Conservation (phyloP, 2,888 invertebrate species). For the Calameuta pallipes region DNA sequence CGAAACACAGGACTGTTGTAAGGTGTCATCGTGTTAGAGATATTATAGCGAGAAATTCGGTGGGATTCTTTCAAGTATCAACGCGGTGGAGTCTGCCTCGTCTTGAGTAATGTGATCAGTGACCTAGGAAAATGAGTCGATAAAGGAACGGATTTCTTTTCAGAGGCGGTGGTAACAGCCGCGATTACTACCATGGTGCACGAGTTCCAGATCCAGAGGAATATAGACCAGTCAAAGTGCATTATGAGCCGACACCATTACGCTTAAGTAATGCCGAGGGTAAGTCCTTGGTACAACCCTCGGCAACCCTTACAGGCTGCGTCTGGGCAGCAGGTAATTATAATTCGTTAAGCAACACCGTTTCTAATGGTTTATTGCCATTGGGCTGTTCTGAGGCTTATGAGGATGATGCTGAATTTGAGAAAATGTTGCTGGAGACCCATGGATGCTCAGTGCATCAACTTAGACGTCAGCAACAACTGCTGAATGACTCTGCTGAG, state of each 20-base stretch:
- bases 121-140: constrained; percentile 23
- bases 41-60: neutral
- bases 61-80: neutral
- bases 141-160: constrained; percentile 55
- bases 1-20: neutral
- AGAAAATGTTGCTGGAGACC: constrained; percentile 73
- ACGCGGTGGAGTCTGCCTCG: neutral
- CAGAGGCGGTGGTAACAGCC: constrained; percentile 59
- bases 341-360: constrained; percentile 40
- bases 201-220: constrained; percentile 43
- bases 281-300: constrained; percentile 19
- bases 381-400: constrained; percentile 27
- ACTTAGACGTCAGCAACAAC: constrained; percentile 45
- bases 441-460: constrained; percentile 75
- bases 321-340: constrained; percentile 47
- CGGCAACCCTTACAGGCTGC: constrained; percentile 26
- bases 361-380: constrained; percentile 27
- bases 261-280: constrained; percentile 31
- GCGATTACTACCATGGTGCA: constrained; percentile 47
- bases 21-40: neutral
- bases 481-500: constrained; percentile 38
- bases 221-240: constrained; percentile 50
- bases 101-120: neutral
- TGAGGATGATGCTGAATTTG: constrained; percentile 52
- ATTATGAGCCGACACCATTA: constrained; percentile 48